A percentile compares a stretch with the other conserved stretches of the same genome.
phyloP scores from a whole-genome alignment of 1,140 invertebrate genomes.

The Psix sp. region DNA sequence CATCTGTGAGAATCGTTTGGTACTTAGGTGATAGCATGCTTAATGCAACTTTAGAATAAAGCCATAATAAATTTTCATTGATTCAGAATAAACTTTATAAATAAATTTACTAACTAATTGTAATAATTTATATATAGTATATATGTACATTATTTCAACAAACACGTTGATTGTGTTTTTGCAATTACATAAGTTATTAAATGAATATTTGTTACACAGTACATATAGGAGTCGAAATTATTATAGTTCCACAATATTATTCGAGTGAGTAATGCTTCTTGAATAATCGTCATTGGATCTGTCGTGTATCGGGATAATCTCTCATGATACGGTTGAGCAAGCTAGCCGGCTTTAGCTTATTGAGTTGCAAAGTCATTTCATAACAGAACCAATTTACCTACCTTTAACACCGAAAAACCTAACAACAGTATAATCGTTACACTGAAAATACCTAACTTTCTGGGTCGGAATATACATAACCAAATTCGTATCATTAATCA shows the following conservation, averaged over 20 bases:
- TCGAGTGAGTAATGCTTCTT: slow-evolving; percentile 1
- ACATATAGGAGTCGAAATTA: too few species aligned
- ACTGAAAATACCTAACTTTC: slow-evolving; percentile 34
- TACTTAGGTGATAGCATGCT: too few species aligned
- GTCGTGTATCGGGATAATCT: slow-evolving; percentile 29
- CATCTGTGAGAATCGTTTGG: too few species aligned
- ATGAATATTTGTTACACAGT: background rate
- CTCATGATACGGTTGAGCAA: slow-evolving; percentile 8
- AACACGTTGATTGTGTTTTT: too few species aligned
- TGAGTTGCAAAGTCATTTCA: slow-evolving; percentile 54
- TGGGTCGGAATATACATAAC: slow-evolving; percentile 25
- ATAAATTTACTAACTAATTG: too few species aligned
- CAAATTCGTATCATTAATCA: slow-evolving; percentile 38
- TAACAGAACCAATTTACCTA: slow-evolving; percentile 52
- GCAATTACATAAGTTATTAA: too few species aligned
- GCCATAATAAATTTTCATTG: too few species aligned
- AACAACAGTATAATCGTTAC: slow-evolving; percentile 32
- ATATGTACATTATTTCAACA: too few species aligned
- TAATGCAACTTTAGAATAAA: too few species aligned
- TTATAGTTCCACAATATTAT: too few species aligned
- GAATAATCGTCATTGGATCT: slow-evolving; percentile 27
- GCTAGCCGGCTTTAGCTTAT: slow-evolving; percentile 38
- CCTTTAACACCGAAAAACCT: slow-evolving; percentile 27
- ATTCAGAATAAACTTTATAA: too few species aligned
- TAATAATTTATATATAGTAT: too few species aligned